Conservation (phyloP, 2,797 vertebrate species). For the Pteronotus mesoamericanus region DNA sequence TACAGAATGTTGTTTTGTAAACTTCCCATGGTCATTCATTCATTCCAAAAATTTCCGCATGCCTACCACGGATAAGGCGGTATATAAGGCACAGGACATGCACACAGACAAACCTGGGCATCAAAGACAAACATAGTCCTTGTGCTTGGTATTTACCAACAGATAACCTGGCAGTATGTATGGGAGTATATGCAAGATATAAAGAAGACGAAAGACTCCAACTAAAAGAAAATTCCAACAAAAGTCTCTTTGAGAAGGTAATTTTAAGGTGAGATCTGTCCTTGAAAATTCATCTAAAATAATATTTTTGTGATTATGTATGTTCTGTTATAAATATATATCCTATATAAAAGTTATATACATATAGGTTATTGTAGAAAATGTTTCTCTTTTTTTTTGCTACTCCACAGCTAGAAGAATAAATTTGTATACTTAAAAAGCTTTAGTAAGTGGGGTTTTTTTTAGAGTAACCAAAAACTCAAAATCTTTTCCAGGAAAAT, state of each 20-base stretch:
- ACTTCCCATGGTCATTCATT: neutral
- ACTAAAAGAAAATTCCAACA: neutral
- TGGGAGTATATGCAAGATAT: neutral
- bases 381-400: neutral
- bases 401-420: slow-evolving; percentile 1
- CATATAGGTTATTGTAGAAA: neutral
- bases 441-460: slow-evolving; percentile 9
- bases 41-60: neutral
- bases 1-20: neutral
- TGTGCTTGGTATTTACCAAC: neutral
- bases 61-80: neutral
- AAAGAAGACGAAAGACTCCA: neutral
- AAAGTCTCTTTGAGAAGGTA: slow-evolving; percentile 16
- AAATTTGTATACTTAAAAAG: slow-evolving; percentile 33
- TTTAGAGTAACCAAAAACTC: slow-evolving; percentile 35
- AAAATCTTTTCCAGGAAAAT: slow-evolving; percentile 45
- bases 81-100: neutral
- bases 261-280: neutral
- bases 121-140: neutral
- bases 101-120: neutral
- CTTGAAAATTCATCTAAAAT: neutral
- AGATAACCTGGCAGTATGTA: neutral
- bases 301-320: neutral
- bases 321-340: neutral
- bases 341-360: neutral